Evolutionary conservation across 2,797 vertebrate genomes (phyloP), one percentile per base, ranked within the genome.

Genomic region (Botia kubotai): DNA sequence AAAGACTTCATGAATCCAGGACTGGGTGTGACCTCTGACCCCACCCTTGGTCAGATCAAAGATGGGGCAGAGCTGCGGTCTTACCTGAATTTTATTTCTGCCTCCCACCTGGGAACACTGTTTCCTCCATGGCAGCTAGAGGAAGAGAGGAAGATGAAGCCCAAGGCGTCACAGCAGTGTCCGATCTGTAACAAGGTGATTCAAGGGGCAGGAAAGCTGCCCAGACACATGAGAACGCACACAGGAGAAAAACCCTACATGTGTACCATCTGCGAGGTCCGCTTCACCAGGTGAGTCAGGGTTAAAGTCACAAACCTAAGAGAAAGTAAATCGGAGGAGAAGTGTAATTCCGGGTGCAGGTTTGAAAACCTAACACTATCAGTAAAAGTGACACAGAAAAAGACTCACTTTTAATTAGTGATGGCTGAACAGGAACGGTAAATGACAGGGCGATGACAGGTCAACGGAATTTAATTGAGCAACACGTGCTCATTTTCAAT

Each of bases 101-200:
- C 96, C 0, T 95, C 97, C 26, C 97, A 98, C 84, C 92, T 99
- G 0, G 95, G 96, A 72, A 92, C 95, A 10, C 93, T 98, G 87
- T 98, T 99, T 85, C 98, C 97, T 1, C 95, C 96, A 0, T 99
- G 98, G 98, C 96, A 98, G 1, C 93, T 99, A 90, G 96, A 96
- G 75, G 97, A 99, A 80, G 98, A 98, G 89, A 94, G 97, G 85
- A 99, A 99, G 91, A 96, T 99, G 85, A 99, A 99, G 90, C 98
- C 98, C 86, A 99, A 99, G 92, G 97, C 97, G 0, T 98, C 97
- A 0, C 98, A 99, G 91, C 98, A 99, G 90, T 99, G 98, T 81
- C 98, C 98, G 2, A 97, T 99, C 91, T 99, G 98, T 89, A 98
- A 98, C 93, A 99, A 99, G 90, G 94, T 99, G 89, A 99, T 99